Conservation (phyloP, 2,888 invertebrate species). For the Hofmannophila pseudospretella region DNA sequence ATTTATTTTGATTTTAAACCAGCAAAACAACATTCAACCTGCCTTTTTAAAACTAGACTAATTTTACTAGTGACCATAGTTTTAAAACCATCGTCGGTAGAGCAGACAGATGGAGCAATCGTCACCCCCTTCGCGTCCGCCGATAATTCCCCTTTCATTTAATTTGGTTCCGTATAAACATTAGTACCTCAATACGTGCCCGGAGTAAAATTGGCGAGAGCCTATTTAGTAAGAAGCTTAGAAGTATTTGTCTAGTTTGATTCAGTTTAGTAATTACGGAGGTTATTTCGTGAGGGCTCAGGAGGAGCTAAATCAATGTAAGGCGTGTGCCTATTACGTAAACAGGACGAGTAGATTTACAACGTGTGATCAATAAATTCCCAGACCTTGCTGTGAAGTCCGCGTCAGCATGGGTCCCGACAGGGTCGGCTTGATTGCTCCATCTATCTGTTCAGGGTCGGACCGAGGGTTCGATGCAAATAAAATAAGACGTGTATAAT, state of each 20-base stretch:
- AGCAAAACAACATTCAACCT: no score
- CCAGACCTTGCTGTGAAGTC: conserved; percentile 47
- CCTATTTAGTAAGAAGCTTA: conserved; percentile 20
- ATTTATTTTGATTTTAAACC: no score
- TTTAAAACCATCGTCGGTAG: conserved; percentile 36
- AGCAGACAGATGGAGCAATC: conserved; percentile 39
- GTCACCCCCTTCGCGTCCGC: conserved; percentile 44
- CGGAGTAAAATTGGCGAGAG: conserved; percentile 12
- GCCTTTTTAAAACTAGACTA: no score
- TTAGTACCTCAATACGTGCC: conserved; percentile 32
- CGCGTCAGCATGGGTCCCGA: conserved; percentile 56
- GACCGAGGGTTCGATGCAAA: conserved; percentile 45
- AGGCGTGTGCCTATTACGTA: conserved; percentile 35
- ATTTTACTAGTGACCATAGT: conserved; percentile 42
- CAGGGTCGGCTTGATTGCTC: conserved; percentile 61
- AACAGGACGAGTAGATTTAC: conserved; percentile 57
- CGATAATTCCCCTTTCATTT: conserved; percentile 41
- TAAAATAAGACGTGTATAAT: conserved; percentile 60
- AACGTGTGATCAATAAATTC: conserved; percentile 67
- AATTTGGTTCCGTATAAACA: conserved; percentile 37
- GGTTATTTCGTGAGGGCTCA: conserved; percentile 14
- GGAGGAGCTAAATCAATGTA: conserved; percentile 14
- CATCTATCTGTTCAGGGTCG: conserved; percentile 57
- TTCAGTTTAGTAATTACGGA: conserved; percentile 27
- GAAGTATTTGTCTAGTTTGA: conserved; percentile 22